Evolutionary conservation across 2,888 invertebrate species (phyloP).

Genomic region (Sphaerophoria taeniata): DNA sequence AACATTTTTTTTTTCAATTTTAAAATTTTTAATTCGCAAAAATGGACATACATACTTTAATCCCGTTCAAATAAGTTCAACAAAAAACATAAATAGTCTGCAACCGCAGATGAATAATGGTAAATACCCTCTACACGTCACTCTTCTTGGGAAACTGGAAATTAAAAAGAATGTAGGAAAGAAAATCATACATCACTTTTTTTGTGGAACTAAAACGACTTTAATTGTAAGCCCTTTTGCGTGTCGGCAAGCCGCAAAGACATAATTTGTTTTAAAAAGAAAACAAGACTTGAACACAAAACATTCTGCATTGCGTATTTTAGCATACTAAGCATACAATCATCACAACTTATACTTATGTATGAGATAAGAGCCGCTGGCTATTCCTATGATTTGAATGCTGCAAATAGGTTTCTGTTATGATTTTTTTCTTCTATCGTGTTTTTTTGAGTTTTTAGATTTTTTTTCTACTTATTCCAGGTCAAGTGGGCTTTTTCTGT

Average conservation of each 20-base stretch:
- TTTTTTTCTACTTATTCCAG: constrained; percentile 49
- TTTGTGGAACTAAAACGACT: constrained; percentile 11
- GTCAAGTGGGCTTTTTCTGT: constrained; percentile 67
- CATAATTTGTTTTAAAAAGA: background rate
- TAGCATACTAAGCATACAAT: no score
- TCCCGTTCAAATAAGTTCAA: no score
- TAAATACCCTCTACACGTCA: background rate
- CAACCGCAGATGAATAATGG: background rate
- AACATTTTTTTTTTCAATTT: no score
- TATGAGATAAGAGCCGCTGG: constrained; percentile 45
- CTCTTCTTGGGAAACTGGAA: background rate
- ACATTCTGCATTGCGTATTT: background rate
- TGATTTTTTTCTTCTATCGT: constrained; percentile 17
- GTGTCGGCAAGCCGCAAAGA: constrained; percentile 18
- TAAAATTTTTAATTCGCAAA: no score
- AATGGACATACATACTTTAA: no score
- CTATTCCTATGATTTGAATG: constrained; percentile 55
- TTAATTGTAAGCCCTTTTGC: constrained; percentile 21
- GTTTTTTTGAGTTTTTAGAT: constrained; percentile 20
- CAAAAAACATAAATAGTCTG: background rate
- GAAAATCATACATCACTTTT: background rate
- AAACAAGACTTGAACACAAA: constrained; percentile 11
- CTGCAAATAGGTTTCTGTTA: constrained; percentile 29
- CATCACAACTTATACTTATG: background rate
- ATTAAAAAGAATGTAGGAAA: constrained; percentile 3